Conservation (phyloP, 2,113 vertebrate genomes). For the Murina feae region DNA sequence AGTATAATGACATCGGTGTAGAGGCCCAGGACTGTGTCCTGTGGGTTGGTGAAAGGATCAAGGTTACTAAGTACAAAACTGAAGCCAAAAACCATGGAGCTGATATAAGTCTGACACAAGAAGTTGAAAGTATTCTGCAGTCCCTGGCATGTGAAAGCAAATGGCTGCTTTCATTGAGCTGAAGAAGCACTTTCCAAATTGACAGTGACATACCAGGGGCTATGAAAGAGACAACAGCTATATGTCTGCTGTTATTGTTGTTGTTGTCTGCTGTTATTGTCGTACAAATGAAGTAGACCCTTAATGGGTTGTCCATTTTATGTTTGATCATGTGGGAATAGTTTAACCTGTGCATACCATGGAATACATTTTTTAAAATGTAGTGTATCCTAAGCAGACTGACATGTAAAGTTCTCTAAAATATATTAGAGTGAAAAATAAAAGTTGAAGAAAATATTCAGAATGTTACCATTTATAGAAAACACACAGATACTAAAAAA, state of each 20-base stretch:
- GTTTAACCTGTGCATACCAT: neutral
- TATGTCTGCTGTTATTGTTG: neutral
- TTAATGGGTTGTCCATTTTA: neutral
- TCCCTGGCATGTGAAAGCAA: neutral
- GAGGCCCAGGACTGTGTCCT: neutral
- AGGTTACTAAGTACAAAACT: neutral
- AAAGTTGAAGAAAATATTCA: neutral
- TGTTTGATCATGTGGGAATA: neutral
- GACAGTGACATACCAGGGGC: neutral
- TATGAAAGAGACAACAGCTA: neutral
- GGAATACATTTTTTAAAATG: neutral
- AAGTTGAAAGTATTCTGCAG: neutral
- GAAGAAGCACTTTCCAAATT: neutral
- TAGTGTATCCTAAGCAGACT: neutral
- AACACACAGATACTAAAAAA: neutral
- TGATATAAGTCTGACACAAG: neutral
- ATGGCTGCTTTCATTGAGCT: neutral
- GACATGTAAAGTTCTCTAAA: neutral
- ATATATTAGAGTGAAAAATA: neutral
- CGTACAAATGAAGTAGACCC: neutral
- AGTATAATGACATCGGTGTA: neutral
- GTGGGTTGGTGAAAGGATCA: neutral
- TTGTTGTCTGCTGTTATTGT: neutral
- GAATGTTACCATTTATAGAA: neutral
- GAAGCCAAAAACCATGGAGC: neutral